These are phyloP conservation scores for Mimas tiliae DNA, from an alignment of 2,888 invertebrate genomes.

Conservation along the genomic window DNA sequence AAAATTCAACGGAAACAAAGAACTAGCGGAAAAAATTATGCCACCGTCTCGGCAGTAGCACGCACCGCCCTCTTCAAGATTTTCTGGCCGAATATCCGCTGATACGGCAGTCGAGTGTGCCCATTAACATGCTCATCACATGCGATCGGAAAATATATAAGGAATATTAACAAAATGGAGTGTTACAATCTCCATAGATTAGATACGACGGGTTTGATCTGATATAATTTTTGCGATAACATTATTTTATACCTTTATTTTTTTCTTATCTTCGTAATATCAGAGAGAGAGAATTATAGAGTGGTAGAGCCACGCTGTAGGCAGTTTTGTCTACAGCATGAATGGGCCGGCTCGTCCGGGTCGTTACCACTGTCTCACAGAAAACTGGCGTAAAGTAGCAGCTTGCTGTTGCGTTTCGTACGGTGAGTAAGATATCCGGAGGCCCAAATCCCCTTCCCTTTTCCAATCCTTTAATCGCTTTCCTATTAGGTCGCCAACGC, in stretches of 20 bases:
- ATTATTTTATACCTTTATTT: background rate
- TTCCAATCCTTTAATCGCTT: too few species aligned
- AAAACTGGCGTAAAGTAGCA: too few species aligned
- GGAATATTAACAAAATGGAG: conserved; percentile 13
- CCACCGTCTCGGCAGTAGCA: conserved; percentile 7
- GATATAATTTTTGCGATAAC: background rate
- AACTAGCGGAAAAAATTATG: conserved; percentile 14
- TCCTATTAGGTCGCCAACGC: too few species aligned
- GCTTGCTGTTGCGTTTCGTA: too few species aligned
- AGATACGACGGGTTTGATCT: background rate
- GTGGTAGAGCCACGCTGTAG: too few species aligned
- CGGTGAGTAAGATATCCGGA: too few species aligned
- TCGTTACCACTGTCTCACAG: too few species aligned
- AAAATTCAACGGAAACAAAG: conserved; percentile 17
- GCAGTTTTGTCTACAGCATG: too few species aligned
- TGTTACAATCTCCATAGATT: conserved; percentile 2
- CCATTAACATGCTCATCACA: conserved; percentile 14
- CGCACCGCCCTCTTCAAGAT: conserved; percentile 7
- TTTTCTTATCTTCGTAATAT: background rate
- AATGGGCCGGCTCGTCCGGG: too few species aligned
- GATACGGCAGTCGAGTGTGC: background rate
- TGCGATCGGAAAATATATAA: background rate
- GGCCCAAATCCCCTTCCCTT: too few species aligned
- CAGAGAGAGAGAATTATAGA: background rate
- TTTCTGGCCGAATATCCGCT: background rate